Base-by-base conservation (phyloP, 1,140 invertebrate genomes). In the roundworm (Caenorhabditis elegans) region DNA sequence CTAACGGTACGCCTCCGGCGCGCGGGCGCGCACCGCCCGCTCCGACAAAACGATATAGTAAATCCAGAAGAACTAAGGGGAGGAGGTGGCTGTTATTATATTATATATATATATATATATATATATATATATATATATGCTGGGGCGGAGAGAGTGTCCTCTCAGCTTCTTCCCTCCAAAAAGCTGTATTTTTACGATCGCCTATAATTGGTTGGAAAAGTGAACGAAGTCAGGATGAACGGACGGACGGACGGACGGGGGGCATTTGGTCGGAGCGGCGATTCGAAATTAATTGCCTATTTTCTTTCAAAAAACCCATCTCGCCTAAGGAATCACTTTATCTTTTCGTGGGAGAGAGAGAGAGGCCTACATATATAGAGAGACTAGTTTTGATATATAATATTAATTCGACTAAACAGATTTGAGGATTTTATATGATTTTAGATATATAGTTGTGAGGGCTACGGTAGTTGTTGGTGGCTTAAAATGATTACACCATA, bases 111-210 rank as follows among this genome's bases (percentile, higher is more conserved):
- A n/a, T n/a, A n/a, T n/a, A n/a, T n/a, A n/a, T n/a, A n/a, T n/a
- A n/a, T n/a, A n/a, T n/a, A n/a, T n/a, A n/a, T n/a, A n/a, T n/a
- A n/a, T n/a, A n/a, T n/a, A n/a, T 65, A 65, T 65, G 55, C 55
- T 65, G 55, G 55, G 55, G 55, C 55, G 55, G 55, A 65, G 55
- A 65, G 55, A 65, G 22, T 34, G 55, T 65, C 34, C 53, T 65
- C 55, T 65, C 55, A 65, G 55, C 55, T 65, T 65, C 55, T 65
- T 43, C 39, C 34, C 22, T 24, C 24, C 55, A 26, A 65, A 65
- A 65, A 65, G 55, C 55, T 65, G 55, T 65, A 65, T 65, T 65
- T 65, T 65, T 65, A 65, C 55, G 55, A 65, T 65, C 55, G 55
- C 31, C 55, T 65, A 65, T 65, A 65, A 65, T 65, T 65, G 55